Evolutionary conservation across 2,797 vertebrate species (phyloP).

Genomic region (Eurystomus glaucurus): DNA sequence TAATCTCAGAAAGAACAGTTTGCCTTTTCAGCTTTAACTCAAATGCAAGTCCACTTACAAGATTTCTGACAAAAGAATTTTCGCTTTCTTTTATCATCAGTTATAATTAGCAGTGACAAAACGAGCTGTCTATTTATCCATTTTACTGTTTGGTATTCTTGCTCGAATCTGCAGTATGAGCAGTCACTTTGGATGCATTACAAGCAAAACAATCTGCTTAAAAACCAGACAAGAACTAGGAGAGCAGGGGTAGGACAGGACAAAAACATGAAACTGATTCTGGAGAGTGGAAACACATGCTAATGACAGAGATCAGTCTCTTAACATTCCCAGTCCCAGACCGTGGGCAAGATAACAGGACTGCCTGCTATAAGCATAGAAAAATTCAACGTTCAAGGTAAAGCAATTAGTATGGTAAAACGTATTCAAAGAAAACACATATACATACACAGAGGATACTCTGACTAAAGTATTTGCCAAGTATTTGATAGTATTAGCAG

Average conservation of each 20-base stretch:
- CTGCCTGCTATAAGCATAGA: background rate
- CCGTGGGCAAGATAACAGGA: background rate
- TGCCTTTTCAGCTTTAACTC: background rate
- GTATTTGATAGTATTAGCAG: background rate
- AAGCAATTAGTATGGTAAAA: background rate
- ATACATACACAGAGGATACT: background rate
- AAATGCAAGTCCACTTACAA: background rate
- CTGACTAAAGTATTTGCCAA: background rate
- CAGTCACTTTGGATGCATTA: constrained; percentile 56
- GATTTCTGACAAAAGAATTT: background rate
- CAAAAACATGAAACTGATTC: background rate
- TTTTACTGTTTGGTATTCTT: constrained; percentile 33
- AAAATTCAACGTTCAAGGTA: background rate
- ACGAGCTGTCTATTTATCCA: constrained; percentile 12
- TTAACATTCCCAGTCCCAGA: background rate
- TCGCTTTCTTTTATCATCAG: background rate
- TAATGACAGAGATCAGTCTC: background rate
- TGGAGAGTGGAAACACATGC: constrained; percentile 1
- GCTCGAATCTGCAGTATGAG: background rate
- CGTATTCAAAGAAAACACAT: background rate
- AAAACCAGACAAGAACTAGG: constrained; percentile 39
- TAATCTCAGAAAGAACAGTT: background rate
- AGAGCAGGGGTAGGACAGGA: background rate
- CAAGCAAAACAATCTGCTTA: constrained; percentile 70
- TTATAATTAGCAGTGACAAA: constrained; percentile 49